phyloP scores from a whole-genome alignment of 1,140 invertebrate genomes.

The Stegodyphus mimosarum region DNA sequence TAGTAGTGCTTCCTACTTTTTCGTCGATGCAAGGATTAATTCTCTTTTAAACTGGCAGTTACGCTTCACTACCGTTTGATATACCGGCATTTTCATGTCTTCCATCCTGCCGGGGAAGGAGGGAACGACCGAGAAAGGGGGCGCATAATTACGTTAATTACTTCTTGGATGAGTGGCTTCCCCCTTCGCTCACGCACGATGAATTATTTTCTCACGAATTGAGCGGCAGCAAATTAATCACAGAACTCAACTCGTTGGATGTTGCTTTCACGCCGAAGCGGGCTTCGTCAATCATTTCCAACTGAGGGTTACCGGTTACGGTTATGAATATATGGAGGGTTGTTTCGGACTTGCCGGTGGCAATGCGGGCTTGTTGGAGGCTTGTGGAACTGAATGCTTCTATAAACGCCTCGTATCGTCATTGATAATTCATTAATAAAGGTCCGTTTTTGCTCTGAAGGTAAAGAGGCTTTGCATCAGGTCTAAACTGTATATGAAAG shows the following conservation, averaged over 20 bases:
- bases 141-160: constrained; percentile 43
- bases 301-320: not conserved
- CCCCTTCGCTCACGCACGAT: constrained; percentile 15
- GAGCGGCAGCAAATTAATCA: constrained; percentile 30
- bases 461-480: no score
- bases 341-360: not conserved
- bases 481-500: no score
- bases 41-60: constrained; percentile 1
- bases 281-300: constrained; percentile 22
- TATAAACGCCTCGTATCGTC: no score
- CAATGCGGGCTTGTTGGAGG: no score
- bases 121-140: not conserved
- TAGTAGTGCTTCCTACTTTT: no score
- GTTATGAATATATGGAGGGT: not conserved
- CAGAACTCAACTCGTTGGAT: constrained; percentile 6
- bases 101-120: not conserved
- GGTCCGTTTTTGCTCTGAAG: no score
- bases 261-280: no score
- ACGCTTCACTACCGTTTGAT: constrained; percentile 22
- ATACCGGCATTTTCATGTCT: constrained; percentile 11
- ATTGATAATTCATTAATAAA: no score
- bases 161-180: constrained; percentile 26
- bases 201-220: constrained; percentile 40
- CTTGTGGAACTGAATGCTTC: no score
- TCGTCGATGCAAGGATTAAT: no score